These are phyloP conservation scores for Pseudopodoces humilis DNA, from an alignment of 2,113 vertebrate genomes.

Conservation along the genomic window DNA sequence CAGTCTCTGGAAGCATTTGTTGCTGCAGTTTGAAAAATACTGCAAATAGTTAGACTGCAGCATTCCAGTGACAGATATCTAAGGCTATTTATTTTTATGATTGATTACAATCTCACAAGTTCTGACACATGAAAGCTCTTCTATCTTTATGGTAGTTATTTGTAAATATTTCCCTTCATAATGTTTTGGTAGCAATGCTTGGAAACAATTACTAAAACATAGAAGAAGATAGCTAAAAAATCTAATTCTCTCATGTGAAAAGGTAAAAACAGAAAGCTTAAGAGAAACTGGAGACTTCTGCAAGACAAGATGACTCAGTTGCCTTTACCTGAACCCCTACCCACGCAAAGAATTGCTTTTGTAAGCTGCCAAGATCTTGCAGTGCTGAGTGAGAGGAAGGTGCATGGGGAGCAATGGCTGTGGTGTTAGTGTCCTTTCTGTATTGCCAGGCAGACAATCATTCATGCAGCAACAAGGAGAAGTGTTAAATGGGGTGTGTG, in stretches of 20 bases:
- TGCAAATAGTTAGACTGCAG: not conserved
- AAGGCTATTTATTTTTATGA: slow-evolving; percentile 37
- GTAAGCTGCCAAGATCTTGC: not conserved
- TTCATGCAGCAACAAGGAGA: not conserved
- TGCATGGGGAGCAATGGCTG: not conserved
- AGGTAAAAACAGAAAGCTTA: not conserved
- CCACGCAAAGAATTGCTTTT: not conserved
- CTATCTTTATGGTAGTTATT: slow-evolving; percentile 14
- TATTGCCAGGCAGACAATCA: not conserved
- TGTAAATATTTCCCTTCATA: not conserved
- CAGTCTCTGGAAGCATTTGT: slow-evolving; percentile 43
- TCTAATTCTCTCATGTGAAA: not conserved
- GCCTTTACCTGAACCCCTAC: not conserved
- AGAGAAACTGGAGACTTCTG: not conserved
- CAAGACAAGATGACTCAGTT: not conserved
- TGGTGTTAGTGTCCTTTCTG: not conserved
- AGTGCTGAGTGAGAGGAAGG: not conserved
- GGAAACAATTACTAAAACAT: not conserved
- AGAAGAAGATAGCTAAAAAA: not conserved
- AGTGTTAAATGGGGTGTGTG: not conserved
- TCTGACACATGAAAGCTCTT: slow-evolving; percentile 32
- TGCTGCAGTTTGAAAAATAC: slow-evolving; percentile 26
- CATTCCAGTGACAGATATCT: not conserved
- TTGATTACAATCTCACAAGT: slow-evolving; percentile 6
- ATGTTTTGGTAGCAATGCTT: not conserved